Percentiles rank a stretch among this genome's conserved stretches.
These are phyloP conservation scores for Callipepla californica DNA, from an alignment of 2,113 vertebrate species.

Conservation along the genomic window DNA sequence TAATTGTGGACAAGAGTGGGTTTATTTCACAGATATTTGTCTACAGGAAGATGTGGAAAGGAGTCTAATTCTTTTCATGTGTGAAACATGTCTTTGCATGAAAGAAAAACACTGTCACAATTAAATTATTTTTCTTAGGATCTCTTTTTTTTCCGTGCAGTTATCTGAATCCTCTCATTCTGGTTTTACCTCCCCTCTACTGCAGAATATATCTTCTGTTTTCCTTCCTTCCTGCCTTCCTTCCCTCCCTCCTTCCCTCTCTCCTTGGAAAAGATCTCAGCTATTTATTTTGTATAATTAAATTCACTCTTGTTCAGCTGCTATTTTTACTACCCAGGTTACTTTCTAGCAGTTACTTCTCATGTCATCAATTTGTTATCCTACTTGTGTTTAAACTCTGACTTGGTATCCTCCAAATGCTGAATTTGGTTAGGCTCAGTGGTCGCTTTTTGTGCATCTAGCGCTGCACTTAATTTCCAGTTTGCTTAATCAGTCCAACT, in stretches of 20 bases:
- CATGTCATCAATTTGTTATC: background rate
- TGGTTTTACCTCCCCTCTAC: background rate
- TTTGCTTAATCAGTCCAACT: background rate
- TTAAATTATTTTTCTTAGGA: background rate
- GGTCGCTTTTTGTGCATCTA: rapidly evolving
- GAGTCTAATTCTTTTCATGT: background rate
- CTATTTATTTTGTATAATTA: background rate
- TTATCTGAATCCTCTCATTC: conserved; percentile 11
- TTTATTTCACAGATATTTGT: conserved; percentile 13
- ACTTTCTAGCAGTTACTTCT: background rate
- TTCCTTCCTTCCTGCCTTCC: background rate
- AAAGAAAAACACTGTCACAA: background rate
- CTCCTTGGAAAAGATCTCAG: background rate
- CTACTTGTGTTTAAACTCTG: background rate
- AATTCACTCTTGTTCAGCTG: background rate
- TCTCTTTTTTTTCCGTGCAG: background rate
- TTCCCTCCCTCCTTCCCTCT: background rate
- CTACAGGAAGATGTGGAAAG: background rate
- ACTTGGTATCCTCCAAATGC: background rate
- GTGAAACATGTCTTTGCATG: background rate
- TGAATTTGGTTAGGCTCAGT: background rate
- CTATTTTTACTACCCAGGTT: background rate
- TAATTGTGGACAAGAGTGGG: background rate
- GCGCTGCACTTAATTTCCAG: background rate
- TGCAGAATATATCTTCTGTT: background rate